Evolutionary conservation across 2,888 invertebrate genomes (phyloP).

Genomic region (Eupithecia vulgata): DNA sequence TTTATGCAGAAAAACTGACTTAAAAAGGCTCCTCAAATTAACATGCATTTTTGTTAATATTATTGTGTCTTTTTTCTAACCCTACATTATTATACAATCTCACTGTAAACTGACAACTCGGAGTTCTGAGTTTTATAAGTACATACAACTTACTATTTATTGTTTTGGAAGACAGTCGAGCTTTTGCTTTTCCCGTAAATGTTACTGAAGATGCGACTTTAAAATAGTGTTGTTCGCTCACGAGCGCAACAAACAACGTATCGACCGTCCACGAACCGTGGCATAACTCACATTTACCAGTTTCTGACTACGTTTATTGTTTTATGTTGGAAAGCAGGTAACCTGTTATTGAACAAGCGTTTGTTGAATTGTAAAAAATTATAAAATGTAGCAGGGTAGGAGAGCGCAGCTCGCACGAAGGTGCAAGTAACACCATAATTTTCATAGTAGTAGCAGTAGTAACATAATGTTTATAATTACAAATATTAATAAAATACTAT

Average conservation of each 20-base stretch:
- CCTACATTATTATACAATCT: no score
- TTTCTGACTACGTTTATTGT: conserved; percentile 44
- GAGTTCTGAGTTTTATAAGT: no score
- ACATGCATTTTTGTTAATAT: no score
- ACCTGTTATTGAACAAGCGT: background rate
- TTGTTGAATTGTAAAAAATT: background rate
- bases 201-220: conserved; percentile 18
- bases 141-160: background rate
- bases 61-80: no score
- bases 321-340: conserved; percentile 14
- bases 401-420: no score
- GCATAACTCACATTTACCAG: conserved; percentile 42
- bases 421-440: no score
- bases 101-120: background rate
- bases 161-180: background rate
- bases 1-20: no score
- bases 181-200: conserved; percentile 8
- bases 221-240: conserved; percentile 28
- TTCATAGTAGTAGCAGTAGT: no score
- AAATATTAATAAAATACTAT: no score
- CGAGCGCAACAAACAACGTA: conserved; percentile 31
- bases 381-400: background rate
- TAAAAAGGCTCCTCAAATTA: no score
- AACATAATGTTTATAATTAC: no score
- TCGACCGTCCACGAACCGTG: conserved; percentile 23